phyloP scores from a whole-genome alignment of 1,140 invertebrate genomes.

The Pemphigus obesinymphae region DNA sequence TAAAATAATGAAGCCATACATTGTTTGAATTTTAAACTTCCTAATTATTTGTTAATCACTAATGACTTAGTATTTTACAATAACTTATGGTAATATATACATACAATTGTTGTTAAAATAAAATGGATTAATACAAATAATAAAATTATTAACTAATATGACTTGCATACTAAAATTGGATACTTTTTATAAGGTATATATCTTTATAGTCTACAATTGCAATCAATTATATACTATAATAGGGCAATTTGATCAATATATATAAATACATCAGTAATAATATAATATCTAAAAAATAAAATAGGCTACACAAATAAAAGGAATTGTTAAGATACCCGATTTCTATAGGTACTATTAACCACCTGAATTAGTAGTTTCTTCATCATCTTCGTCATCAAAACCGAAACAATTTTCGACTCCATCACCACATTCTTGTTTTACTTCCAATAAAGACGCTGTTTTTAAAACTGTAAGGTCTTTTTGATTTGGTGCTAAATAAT shows the following conservation, averaged over 20 bases:
- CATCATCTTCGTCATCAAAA: constrained; percentile 65
- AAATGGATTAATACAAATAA: not conserved
- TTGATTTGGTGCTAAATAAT: constrained; percentile 18
- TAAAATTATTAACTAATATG: not conserved
- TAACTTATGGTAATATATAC: not conserved
- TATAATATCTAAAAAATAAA: not conserved
- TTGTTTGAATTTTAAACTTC: not conserved
- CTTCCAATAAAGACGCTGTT: constrained; percentile 20
- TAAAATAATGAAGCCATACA: not conserved
- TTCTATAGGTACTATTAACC: not conserved
- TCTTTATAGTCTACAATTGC: not conserved
- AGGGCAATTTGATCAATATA: constrained; percentile 5
- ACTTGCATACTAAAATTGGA: not conserved
- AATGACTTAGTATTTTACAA: constrained; percentile 11
- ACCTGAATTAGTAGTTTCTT: constrained; percentile 43
- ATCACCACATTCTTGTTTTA: constrained; percentile 31
- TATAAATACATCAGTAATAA: not conserved
- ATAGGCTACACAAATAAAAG: not conserved
- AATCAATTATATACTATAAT: not conserved
- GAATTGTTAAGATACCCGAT: not conserved
- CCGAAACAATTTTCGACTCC: constrained; percentile 75
- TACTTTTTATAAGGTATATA: not conserved
- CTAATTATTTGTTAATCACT: constrained; percentile 9
- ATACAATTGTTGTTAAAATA: not conserved
- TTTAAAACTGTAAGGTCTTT: constrained; percentile 32